Evolutionary conservation across 1,140 invertebrate species (phyloP), one percentile per base, ranked within the genome.

Genomic region (Drosophila ogumai): DNA sequence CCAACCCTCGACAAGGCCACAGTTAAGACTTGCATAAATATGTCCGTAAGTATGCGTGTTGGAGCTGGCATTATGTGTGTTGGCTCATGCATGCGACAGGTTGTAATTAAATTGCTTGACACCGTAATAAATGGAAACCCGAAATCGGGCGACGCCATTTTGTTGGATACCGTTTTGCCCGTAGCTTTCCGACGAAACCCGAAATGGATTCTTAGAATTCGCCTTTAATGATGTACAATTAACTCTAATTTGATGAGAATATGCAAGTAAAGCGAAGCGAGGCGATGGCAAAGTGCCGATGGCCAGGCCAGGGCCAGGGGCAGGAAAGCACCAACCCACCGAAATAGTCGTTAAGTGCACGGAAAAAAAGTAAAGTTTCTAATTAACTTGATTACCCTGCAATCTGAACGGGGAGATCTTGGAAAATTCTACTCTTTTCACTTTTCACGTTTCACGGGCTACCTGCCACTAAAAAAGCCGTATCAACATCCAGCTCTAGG

Each of bases 151-250:
- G 55, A 60, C 76, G 84, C 84, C 84, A 87, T 84, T 90, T 87
- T 87, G 84, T 87, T 72, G 56, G 41, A 57, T 65, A 64, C 56
- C 44, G 44, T 49, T 47, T 41, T 49, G 59, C 55, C 47, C 31
- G 50, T 28, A 41, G 25, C 47, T 49, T 77, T 84, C 64, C 74
- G 47, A 59, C 57, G 63, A 90, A 85, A 79, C 69, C 59, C 74
- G 22, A 81, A 85, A 88, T 80, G 82, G 88, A 79, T 88, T 90
- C 84, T 50, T 59, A 67, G 84, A 90, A 88, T 88, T 81, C 46
- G 58, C 66, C 73, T 90, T 81, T 88, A 88, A 88, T 90, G 77
- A 90, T 78, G 85, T 78, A 75, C 85, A 88, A 88, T 88, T 88
- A 88, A 90, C 73, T 90, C 65, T 85, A 88, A 88, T 88, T 88